Percentiles rank a stretch among this genome's conserved stretches.
phyloP scores from a whole-genome alignment of 2,113 vertebrate species.

The Solea senegalensis region DNA sequence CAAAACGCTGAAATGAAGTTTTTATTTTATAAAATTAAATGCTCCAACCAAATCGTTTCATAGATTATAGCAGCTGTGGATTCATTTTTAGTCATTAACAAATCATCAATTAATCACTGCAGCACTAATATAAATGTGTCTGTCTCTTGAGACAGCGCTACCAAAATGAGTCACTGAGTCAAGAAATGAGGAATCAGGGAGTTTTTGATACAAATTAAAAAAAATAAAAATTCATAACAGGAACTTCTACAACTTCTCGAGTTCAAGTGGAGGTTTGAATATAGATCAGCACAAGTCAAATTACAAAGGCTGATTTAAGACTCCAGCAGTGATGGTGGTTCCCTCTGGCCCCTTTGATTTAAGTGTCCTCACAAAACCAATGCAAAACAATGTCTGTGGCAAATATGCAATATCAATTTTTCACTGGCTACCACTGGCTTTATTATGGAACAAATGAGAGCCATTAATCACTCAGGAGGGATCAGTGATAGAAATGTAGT shows the following conservation, averaged over 20 bases:
- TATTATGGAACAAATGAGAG: slow-evolving; percentile 11
- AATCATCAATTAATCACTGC: no score
- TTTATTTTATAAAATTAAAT: no score
- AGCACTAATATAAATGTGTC: no score
- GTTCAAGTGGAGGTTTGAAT: not conserved
- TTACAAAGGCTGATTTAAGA: slow-evolving; percentile 29
- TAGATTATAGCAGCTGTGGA: no score
- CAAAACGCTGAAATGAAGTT: no score
- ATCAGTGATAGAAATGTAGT: not conserved
- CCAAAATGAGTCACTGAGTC: no score
- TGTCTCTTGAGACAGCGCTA: no score
- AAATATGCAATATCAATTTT: slow-evolving; percentile 3
- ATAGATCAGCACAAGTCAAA: slow-evolving; percentile 19
- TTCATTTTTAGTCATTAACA: no score
- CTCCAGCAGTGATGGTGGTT: not conserved
- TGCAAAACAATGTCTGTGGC: slow-evolving; percentile 1
- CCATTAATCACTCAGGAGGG: not conserved
- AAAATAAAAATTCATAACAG: not conserved
- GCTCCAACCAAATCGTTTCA: no score
- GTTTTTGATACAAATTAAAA: no score
- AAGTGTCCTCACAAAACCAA: not conserved
- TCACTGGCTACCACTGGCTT: not conserved
- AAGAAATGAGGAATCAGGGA: no score
- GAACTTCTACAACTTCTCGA: not conserved
- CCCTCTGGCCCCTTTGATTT: slow-evolving; percentile 4